A percentile compares a stretch with the other conserved stretches of the same genome.
These are phyloP conservation scores for Mustela lutreola DNA, from an alignment of 2,113 vertebrate genomes.

Conservation along the genomic window DNA sequence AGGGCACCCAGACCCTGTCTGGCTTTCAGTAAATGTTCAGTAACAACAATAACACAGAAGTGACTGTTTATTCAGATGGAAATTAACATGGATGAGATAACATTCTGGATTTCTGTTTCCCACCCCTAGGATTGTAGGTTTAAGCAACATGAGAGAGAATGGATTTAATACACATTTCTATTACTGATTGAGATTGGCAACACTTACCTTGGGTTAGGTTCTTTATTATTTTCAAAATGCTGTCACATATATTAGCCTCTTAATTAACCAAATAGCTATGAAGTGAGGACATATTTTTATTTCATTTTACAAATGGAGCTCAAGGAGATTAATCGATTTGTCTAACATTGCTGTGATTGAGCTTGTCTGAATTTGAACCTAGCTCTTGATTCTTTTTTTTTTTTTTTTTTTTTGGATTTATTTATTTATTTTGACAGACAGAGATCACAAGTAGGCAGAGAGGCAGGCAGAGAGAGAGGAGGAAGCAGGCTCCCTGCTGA, in stretches of 20 bases:
- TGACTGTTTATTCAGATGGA: slow-evolving; percentile 84
- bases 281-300: neutral
- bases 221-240: slow-evolving; percentile 64
- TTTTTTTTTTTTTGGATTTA: neutral
- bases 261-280: neutral
- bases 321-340: neutral
- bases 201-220: slow-evolving; percentile 27
- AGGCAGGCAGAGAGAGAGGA: no score
- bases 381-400: neutral
- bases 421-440: neutral
- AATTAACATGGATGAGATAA: slow-evolving; percentile 78
- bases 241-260: neutral
- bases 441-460: no score
- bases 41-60: slow-evolving; percentile 82
- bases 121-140: slow-evolving; percentile 54
- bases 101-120: slow-evolving; percentile 76
- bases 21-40: slow-evolving; percentile 72
- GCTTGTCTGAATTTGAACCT: slow-evolving; percentile 25
- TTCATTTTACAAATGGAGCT: slow-evolving; percentile 30
- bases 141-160: slow-evolving; percentile 47
- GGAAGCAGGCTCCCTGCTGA: no score
- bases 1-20: slow-evolving; percentile 76
- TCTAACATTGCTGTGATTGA: slow-evolving; percentile 37
- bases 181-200: slow-evolving; percentile 38
- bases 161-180: slow-evolving; percentile 46